A percentile compares a stretch with the other conserved stretches of the same genome.
phyloP scores from a whole-genome alignment of 2,113 vertebrate species.

The Mesitornis unicolor region DNA sequence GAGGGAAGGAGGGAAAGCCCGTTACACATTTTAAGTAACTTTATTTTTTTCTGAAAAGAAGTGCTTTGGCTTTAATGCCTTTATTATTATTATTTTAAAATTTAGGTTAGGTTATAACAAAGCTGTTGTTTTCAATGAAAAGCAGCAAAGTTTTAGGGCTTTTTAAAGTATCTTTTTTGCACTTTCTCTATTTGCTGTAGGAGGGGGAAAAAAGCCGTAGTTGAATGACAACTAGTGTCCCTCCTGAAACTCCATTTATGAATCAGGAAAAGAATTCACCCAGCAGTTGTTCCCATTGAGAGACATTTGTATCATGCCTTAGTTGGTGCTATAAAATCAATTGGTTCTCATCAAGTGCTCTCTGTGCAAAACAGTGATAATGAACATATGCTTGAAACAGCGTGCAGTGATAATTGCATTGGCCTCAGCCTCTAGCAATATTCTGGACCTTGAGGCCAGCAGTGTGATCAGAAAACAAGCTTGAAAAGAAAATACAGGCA shows the following conservation, averaged over 20 bases:
- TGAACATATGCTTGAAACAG: neutral
- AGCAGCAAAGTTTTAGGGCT: rapidly evolving
- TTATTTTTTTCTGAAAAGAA: neutral
- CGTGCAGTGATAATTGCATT: neutral
- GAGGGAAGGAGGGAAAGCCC: neutral
- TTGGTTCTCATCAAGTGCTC: neutral
- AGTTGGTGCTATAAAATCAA: conserved; percentile 13
- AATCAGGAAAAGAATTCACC: neutral
- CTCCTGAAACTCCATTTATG: neutral
- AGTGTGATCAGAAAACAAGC: neutral
- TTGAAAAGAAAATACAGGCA: neutral
- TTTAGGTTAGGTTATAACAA: neutral
- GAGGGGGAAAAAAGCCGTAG: neutral
- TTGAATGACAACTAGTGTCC: neutral
- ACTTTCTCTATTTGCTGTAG: neutral
- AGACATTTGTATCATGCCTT: neutral
- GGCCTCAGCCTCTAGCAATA: neutral
- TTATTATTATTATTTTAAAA: neutral
- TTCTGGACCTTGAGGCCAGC: neutral
- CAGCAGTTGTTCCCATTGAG: neutral
- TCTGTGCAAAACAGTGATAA: conserved; percentile 1
- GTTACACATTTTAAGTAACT: neutral
- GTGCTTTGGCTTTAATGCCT: neutral
- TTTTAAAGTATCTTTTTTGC: neutral
- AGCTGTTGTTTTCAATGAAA: neutral